These are phyloP conservation scores for Zygothrica quintamaculata DNA, from an alignment of 2,888 invertebrate species.

Conservation along the genomic window DNA sequence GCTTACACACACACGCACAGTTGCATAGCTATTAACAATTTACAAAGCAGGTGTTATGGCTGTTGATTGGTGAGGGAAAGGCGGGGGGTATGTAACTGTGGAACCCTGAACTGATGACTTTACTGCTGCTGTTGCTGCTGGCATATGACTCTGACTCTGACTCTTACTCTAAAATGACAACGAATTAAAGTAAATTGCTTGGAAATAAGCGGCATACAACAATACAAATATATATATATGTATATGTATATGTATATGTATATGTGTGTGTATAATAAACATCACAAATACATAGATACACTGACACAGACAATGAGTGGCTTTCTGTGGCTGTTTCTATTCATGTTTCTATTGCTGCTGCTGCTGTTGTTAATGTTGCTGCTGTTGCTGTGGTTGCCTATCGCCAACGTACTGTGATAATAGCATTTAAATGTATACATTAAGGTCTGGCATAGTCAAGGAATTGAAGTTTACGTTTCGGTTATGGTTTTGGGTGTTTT, in stretches of 20 bases:
- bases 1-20: conserved; percentile 3
- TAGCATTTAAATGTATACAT: conserved; percentile 75
- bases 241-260: conserved; percentile 21
- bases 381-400: conserved; percentile 31
- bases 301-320: conserved; percentile 61
- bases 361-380: conserved; percentile 32
- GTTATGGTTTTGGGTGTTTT: conserved; percentile 14
- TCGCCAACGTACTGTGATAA: conserved; percentile 61
- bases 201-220: conserved; percentile 63
- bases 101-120: conserved; percentile 45
- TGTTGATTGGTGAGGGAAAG: conserved; percentile 8
- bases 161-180: conserved; percentile 71
- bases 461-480: conserved; percentile 9
- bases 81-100: conserved; percentile 24
- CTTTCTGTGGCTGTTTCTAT: conserved; percentile 61
- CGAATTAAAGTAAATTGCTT: conserved; percentile 79
- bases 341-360: conserved; percentile 41
- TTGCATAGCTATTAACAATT: background rate
- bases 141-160: conserved; percentile 51
- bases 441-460: conserved; percentile 38
- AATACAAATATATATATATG: conserved; percentile 15
- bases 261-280: too few species aligned
- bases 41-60: conserved; percentile 16
- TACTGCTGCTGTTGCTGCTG: conserved; percentile 22
- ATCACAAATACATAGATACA: conserved; percentile 13